phyloP scores from a whole-genome alignment of 2,797 vertebrate species.

The Enteromius unitaeniatus region DNA sequence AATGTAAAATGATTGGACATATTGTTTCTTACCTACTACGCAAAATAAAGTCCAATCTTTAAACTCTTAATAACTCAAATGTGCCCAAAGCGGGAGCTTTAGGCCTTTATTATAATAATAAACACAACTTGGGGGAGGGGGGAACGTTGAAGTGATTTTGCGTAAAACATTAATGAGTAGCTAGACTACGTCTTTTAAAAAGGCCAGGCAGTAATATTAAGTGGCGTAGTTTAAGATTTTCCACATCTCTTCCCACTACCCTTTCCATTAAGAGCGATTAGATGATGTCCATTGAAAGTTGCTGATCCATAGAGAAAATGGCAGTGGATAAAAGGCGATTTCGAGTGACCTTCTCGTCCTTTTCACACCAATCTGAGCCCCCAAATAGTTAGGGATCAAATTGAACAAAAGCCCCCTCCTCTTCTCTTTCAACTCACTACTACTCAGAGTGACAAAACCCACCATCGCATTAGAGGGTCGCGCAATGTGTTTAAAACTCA shows the following conservation, averaged over 20 bases:
- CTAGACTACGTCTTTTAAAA: constrained; percentile 54
- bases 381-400: constrained; percentile 90
- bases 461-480: constrained; percentile 66
- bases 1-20: background rate
- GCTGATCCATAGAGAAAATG: constrained; percentile 94
- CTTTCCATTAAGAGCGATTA: constrained; percentile 93
- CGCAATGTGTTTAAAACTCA: constrained; percentile 42
- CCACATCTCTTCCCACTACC: constrained; percentile 80
- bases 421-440: constrained; percentile 84
- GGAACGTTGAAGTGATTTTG: background rate
- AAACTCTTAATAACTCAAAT: background rate
- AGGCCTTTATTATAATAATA: constrained; percentile 1
- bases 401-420: constrained; percentile 86
- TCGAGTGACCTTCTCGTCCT: constrained; percentile 93
- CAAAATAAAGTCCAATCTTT: background rate
- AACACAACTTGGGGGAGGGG: background rate
- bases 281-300: constrained; percentile 94
- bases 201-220: constrained; percentile 58
- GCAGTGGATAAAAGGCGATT: constrained; percentile 95
- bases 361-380: constrained; percentile 95
- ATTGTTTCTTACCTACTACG: background rate
- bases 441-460: constrained; percentile 81
- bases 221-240: constrained; percentile 68
- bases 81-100: background rate
- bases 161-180: constrained; percentile 13